phyloP scores from a whole-genome alignment of 2,888 invertebrate species.

The Acleris emargana region DNA sequence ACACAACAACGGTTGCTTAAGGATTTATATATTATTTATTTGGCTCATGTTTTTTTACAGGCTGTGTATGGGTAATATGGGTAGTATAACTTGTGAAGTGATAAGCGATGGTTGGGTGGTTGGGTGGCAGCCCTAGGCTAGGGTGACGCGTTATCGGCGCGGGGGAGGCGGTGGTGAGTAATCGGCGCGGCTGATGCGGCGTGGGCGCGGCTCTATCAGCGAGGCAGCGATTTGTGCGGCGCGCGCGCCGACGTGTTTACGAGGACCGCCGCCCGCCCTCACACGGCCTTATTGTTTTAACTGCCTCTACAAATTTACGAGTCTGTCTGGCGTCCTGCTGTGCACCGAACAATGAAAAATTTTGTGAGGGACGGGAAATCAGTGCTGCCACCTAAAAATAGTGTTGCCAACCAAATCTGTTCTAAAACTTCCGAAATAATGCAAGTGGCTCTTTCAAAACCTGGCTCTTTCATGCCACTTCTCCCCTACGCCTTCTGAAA shows the following conservation, averaged over 20 bases:
- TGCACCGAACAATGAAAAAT: constrained; percentile 47
- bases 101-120: background rate
- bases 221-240: constrained; percentile 68
- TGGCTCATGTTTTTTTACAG: background rate
- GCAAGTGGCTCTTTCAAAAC: too few species aligned
- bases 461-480: too few species aligned
- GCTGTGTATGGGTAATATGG: background rate
- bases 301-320: constrained; percentile 71
- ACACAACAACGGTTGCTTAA: too few species aligned
- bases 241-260: constrained; percentile 73
- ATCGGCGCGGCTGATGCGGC: constrained; percentile 46
- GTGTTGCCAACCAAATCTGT: too few species aligned
- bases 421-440: too few species aligned
- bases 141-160: constrained; percentile 51
- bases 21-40: too few species aligned
- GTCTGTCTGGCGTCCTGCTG: constrained; percentile 57
- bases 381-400: too few species aligned
- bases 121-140: constrained; percentile 22
- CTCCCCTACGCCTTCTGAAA: constrained; percentile 32
- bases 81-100: background rate
- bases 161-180: constrained; percentile 19
- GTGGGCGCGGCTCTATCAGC: constrained; percentile 67
- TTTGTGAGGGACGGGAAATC: too few species aligned
- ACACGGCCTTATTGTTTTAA: constrained; percentile 76
- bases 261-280: constrained; percentile 73